phyloP scores from a whole-genome alignment of 2,113 vertebrate genomes.

The Mesitornis unicolor region DNA sequence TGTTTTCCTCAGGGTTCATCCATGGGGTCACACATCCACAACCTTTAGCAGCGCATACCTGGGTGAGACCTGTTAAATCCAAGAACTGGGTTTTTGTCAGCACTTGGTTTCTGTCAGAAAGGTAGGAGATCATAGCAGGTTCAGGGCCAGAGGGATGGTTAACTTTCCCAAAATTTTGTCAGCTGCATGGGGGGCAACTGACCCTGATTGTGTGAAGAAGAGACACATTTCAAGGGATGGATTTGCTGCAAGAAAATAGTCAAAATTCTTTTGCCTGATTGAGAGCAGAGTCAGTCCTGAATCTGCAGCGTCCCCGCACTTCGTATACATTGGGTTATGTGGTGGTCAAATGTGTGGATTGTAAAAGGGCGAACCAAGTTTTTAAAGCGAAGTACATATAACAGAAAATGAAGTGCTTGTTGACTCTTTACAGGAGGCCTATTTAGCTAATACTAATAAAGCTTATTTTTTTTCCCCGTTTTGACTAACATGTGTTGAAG shows the following conservation, averaged over 20 bases:
- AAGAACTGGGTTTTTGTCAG: fast-evolving
- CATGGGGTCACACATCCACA: not conserved
- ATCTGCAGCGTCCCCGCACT: not conserved
- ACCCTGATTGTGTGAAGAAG: not conserved
- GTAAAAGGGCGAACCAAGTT: not conserved
- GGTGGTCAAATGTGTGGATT: not conserved
- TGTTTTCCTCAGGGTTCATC: not conserved
- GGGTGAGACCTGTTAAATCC: not conserved
- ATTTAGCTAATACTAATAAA: conserved; percentile 1
- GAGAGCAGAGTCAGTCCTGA: not conserved
- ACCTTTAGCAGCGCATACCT: not conserved
- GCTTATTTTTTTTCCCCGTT: not conserved
- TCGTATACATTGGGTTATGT: not conserved
- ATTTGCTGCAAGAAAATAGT: not conserved
- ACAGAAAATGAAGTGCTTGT: not conserved
- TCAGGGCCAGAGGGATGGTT: not conserved
- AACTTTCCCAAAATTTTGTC: not conserved
- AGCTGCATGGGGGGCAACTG: not conserved
- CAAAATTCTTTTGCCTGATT: not conserved
- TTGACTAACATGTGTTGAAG: not conserved
- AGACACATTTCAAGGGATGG: not conserved
- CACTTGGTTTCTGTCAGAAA: too few relatives aligned
- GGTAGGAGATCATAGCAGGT: not conserved
- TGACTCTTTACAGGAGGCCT: not conserved
- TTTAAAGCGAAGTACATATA: not conserved